Evolutionary conservation across 92 coral and sea anemone genomes (phyloP).

Genomic region (Epizoanthus stellaris): DNA sequence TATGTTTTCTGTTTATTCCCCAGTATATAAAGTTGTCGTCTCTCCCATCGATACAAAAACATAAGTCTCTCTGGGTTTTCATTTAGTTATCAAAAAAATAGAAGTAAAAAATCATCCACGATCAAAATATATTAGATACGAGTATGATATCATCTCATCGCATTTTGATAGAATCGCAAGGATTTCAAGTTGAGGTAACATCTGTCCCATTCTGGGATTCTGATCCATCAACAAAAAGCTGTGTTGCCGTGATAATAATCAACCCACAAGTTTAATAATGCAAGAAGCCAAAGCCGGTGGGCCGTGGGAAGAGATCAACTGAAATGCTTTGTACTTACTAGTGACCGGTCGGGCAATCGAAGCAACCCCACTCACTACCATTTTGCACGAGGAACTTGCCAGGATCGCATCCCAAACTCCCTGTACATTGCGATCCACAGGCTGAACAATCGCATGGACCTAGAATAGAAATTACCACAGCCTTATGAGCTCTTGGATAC

Average conservation of each 20-base stretch:
- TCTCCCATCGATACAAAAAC: too few species aligned
- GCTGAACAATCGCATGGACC: slow-evolving; percentile 93
- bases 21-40: too few species aligned
- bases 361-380: slow-evolving; percentile 75
- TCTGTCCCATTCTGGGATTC: background rate
- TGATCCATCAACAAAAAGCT: background rate
- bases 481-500: slow-evolving; percentile 5
- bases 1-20: too few species aligned
- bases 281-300: background rate
- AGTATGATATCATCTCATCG: too few species aligned
- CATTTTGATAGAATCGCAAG: background rate
- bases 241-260: background rate
- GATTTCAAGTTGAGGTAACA: background rate
- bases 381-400: slow-evolving; percentile 81
- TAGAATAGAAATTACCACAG: slow-evolving; percentile 20
- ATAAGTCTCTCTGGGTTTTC: too few species aligned
- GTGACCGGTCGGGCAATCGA: slow-evolving; percentile 85
- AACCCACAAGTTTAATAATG: background rate
- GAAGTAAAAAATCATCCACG: too few species aligned
- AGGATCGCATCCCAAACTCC: slow-evolving; percentile 79
- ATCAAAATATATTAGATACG: too few species aligned
- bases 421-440: slow-evolving; percentile 86
- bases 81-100: too few species aligned
- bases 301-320: background rate
- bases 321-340: slow-evolving; percentile 72